Evolutionary conservation across 2,888 invertebrate genomes (phyloP), one percentile per base, ranked within the genome.

Genomic region (Flexamia atlantica): DNA sequence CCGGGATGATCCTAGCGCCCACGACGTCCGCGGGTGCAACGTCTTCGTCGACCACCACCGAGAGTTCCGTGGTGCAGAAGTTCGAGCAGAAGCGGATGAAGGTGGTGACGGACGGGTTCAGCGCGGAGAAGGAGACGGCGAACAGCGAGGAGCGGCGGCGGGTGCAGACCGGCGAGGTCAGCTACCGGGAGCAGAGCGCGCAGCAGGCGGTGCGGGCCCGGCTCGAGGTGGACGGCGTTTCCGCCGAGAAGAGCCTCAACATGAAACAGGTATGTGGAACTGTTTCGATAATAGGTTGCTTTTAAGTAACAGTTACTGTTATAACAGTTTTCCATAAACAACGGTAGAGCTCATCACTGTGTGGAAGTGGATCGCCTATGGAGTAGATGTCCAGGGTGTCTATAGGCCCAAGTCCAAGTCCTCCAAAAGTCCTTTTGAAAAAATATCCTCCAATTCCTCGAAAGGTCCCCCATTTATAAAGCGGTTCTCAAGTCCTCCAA

Each of bases 211-310:
- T 95, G 86, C 93, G 95, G 87, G 95, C 96, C 86, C 92, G 96
- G 87, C 91, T 97, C 86, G 97, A 97, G 90, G 92, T 96, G 85
- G 97, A 97, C 89, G 97, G 97, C 68, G 93, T 97, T 85, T 95
- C 95, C 30, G 95, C 97, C 0, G 97, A 97, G 91, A 96, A 97
- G 90, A 95, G 95, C 89, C 94, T 95, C 86, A 94, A 97, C 84
- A 93, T 95, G 87, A 94, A 95, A 87, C 95, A 97, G 93, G 97
- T 97, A 32, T 50, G 84, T 36, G 36, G 36, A 46, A 40, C 40
- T 9, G 5, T 40, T 12, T 40, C 5, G 40, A 40, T 5, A 40
- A 40, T 40, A 40, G 40, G 40, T 12, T 40, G n/a, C n/a, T n/a
- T n/a, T n/a, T n/a, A n/a, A n/a, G n/a, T n/a, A n/a, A n/a, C n/a